Evolutionary conservation across 2,888 invertebrate species (phyloP), one percentile per base, ranked within the genome.

Genomic region (Mactromeris polynyma): DNA sequence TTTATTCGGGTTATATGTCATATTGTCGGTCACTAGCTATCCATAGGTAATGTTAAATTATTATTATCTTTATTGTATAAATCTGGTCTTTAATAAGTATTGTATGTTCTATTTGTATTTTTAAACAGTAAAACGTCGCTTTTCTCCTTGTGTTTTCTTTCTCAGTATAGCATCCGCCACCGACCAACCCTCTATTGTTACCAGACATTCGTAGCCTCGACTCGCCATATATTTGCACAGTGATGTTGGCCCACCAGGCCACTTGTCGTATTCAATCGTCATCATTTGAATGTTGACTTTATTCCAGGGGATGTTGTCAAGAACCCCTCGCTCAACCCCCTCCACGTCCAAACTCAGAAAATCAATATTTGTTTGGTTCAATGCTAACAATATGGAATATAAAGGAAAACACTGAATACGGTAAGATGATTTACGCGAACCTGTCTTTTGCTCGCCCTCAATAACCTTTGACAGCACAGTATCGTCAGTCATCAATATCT

Each of bases 271-370:
- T 26, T 81, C 81, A 7, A 81, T 36, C 3, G 81, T 36, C 54
- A 81, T 81, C 33, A 58, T 58, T 36, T 38, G 14, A 1, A 81
- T 81, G 58, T 81, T 58, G 4, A 81, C 81, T 58, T 58, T 58
- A 11, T 81, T 7, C 81, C 81, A 81, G 9, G 81, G 81, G 36
- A 81, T 36, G 3, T 58, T 81, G 9, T 54, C 81, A 7, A 81
- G n/a, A 21, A 81, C 42, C n/a, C 11, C 7, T 14, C 38, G 11
- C 38, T 81, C 81, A 36, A n/a, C 26, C 21, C 81, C 81, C 31
- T 81, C 81, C 36, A 81, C 81, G 58, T 81, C 81, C 7, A 81
- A 26, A 58, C 81, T 81, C n/a, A 81, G 42, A 36, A 38, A 81
- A 58, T 81, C 81, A 36, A 81, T 51, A 36, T 54, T 36, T 14